Percentiles rank a stretch among this genome's conserved stretches.
These are phyloP conservation scores for Mormyrus proboscirostris DNA, from an alignment of 2,797 vertebrate species.

Conservation along the genomic window DNA sequence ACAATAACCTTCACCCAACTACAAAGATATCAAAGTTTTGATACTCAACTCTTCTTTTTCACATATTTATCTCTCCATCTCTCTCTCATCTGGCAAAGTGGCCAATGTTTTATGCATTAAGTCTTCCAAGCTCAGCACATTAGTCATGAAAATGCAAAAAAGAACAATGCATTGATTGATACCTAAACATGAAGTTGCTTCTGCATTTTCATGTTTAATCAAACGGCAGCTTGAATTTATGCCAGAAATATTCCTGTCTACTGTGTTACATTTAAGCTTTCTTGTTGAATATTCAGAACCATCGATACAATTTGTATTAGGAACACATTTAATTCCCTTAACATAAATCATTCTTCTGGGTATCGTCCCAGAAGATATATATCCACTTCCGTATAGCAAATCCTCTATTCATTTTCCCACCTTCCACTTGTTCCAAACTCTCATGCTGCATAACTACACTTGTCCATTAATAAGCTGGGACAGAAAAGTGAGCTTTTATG, in stretches of 20 bases:
- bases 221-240: neutral
- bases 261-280: neutral
- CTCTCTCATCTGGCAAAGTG: neutral
- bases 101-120: constrained; percentile 3
- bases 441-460: neutral
- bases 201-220: neutral
- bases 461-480: neutral
- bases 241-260: neutral
- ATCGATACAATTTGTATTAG: neutral
- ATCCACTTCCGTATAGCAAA: neutral
- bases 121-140: neutral
- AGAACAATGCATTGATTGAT: neutral
- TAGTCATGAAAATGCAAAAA: constrained; percentile 1
- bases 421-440: neutral
- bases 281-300: neutral
- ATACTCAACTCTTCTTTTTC: neutral
- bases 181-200: neutral
- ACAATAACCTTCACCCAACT: neutral
- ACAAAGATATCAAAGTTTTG: neutral
- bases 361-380: neutral
- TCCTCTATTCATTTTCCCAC: neutral
- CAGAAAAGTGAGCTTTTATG: neutral
- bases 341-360: neutral
- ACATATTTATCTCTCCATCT: neutral
- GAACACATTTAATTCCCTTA: neutral